Evolutionary conservation across 2,888 invertebrate species (phyloP), one percentile per base, ranked within the genome.

Genomic region (Drosophila leonis): DNA sequence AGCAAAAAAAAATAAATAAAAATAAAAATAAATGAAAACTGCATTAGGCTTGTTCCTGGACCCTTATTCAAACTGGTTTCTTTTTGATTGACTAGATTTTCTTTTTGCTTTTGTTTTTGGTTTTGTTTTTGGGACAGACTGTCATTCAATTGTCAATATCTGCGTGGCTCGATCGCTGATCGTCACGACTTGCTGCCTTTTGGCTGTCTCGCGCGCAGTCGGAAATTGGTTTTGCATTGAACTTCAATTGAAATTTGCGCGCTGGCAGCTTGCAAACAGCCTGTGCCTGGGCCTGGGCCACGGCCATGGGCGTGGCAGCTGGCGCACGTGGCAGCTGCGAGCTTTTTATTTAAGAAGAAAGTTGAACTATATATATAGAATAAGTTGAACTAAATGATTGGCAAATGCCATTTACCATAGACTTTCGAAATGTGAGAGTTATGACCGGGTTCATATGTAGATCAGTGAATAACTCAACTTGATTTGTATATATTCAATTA

Each of bases 121-220:
- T 48, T 51, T 63, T 52, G 63, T 39, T 51, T 51, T 66, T 55
- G 63, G 42, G 70, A 78, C 78, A 44, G 66, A 73, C 82, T 87
- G 86, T 82, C 83, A 87, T 87, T 84, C 88, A 84, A 73, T 75
- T 88, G 88, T 88, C 85, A 85, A 88, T 88, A 86, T 85, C 83
- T 76, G 77, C 68, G 61, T 52, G 65, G 68, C 48, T 75, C 68
- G 85, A 83, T 75, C 85, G 80, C 78, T 85, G 85, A 85, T 75
- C 88, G 83, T 86, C 85, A 86, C 85, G 85, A 78, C 80, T 83
- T 74, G 61, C 54, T 67, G 72, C 55, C 64, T 65, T 52, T 44
- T 41, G 63, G 63, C 55, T 57, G 71, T 63, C 55, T 63, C 35
- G 44, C 37, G 65, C 37, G 65, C 64, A 44, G 42, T 76, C 60